These are phyloP conservation scores for Contarinia nasturtii DNA, from an alignment of 1,140 invertebrate species.

Conservation along the genomic window DNA sequence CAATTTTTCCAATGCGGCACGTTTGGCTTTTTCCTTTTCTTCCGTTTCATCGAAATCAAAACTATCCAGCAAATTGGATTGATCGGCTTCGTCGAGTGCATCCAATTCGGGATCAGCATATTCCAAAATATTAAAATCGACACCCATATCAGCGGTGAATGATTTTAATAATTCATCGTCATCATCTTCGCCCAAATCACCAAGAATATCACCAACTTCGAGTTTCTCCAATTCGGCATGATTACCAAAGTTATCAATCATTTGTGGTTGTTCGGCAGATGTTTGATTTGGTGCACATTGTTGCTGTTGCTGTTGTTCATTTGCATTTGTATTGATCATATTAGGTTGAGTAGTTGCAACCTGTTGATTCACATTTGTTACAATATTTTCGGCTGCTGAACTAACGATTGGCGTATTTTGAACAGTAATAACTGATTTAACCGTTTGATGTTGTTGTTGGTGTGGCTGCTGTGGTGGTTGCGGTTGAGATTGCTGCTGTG, in stretches of 20 bases:
- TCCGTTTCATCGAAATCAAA: conserved; percentile 55
- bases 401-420: no score
- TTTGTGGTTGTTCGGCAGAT: conserved; percentile 10
- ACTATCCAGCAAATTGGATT: conserved; percentile 56
- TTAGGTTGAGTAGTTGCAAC: neutral
- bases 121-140: conserved; percentile 89
- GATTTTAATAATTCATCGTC: conserved; percentile 63
- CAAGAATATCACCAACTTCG: conserved; percentile 59
- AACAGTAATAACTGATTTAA: neutral
- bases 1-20: neutral
- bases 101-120: conserved; percentile 91
- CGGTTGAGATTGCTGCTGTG: neutral
- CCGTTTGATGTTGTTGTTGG: neutral
- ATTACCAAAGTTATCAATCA: neutral
- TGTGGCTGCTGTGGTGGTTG: neutral
- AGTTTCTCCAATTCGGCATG: conserved; percentile 52
- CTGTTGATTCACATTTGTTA: neutral
- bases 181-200: conserved; percentile 65
- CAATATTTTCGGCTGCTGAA: no score
- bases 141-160: conserved; percentile 62
- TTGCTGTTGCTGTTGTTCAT: neutral
- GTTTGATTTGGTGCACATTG: neutral
- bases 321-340: neutral
- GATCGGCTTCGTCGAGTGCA: conserved; percentile 48
- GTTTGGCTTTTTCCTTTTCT: conserved; percentile 27